phyloP scores from a whole-genome alignment of 2,888 invertebrate species.

The Aleiodes leptofemur region DNA sequence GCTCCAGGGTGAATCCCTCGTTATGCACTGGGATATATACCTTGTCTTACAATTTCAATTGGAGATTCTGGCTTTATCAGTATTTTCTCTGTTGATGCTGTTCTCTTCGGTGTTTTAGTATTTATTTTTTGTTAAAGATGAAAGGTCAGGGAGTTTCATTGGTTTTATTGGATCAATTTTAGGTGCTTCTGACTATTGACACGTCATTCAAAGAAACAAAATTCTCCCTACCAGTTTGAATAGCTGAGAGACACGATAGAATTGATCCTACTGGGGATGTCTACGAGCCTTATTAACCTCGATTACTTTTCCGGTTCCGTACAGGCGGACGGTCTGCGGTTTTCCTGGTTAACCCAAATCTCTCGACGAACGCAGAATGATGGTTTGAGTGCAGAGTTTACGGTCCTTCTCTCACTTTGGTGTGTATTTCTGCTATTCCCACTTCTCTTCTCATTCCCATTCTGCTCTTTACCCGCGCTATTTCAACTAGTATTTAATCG shows the following conservation, averaged over 20 bases:
- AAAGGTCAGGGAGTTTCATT: no score
- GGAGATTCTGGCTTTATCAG: slow-evolving; percentile 39
- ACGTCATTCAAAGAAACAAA: neutral
- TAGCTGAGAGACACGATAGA: slow-evolving; percentile 25
- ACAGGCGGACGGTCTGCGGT: slow-evolving; percentile 50
- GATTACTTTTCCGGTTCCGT: slow-evolving; percentile 49
- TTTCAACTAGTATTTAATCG: slow-evolving; percentile 39
- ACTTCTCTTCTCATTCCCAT: neutral
- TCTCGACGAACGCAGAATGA: slow-evolving; percentile 43
- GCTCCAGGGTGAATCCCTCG: slow-evolving; percentile 29
- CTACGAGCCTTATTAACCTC: slow-evolving; percentile 46
- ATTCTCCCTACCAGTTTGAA: neutral
- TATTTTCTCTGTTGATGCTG: neutral
- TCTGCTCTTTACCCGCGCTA: slow-evolving; percentile 14
- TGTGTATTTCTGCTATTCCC: slow-evolving; percentile 18
- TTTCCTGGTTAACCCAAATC: slow-evolving; percentile 48
- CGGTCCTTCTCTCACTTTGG: slow-evolving; percentile 27
- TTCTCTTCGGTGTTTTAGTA: neutral
- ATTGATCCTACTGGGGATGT: slow-evolving; percentile 36
- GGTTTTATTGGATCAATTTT: neutral
- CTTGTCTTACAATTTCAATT: slow-evolving; percentile 39
- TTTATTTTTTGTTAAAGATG: no score
- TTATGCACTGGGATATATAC: slow-evolving; percentile 19
- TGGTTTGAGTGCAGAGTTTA: slow-evolving; percentile 33
- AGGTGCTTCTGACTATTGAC: neutral